Conservation (phyloP, 1,140 invertebrate species). For the Argopecten irradians region DNA sequence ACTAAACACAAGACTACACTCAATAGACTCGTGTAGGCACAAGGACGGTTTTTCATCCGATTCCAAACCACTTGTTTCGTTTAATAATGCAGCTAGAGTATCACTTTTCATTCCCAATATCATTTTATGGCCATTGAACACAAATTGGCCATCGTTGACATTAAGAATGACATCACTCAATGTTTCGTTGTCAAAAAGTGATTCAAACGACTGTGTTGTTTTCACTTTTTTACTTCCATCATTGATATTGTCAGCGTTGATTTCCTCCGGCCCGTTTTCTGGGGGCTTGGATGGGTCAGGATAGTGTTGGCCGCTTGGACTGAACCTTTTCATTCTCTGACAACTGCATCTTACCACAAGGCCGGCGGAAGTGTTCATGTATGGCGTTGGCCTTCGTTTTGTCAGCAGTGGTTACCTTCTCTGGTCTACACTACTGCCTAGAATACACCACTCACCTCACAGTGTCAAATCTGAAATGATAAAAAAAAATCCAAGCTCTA, state of each 20-base stretch:
- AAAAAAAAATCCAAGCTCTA: neutral
- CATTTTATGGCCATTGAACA: slow-evolving; percentile 72
- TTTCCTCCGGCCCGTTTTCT: slow-evolving; percentile 53
- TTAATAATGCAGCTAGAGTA: slow-evolving; percentile 65
- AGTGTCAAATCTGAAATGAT: neutral
- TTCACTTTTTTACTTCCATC: slow-evolving; percentile 69
- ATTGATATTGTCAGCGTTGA: slow-evolving; percentile 41
- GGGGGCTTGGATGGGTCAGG: slow-evolving; percentile 67
- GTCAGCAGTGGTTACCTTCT: neutral
- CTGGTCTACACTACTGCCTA: too few species aligned
- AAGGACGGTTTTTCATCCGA: slow-evolving; percentile 59
- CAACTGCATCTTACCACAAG: slow-evolving; percentile 39
- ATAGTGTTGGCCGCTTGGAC: slow-evolving; percentile 61
- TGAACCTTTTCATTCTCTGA: slow-evolving; percentile 62
- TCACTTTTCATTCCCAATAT: slow-evolving; percentile 72
- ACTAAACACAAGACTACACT: slow-evolving; percentile 70
- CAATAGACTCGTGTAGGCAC: slow-evolving; percentile 61
- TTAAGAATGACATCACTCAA: slow-evolving; percentile 69
- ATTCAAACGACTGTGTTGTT: slow-evolving; percentile 70
- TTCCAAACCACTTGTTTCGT: slow-evolving; percentile 49
- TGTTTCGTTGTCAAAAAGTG: slow-evolving; percentile 69
- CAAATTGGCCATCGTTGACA: slow-evolving; percentile 66
- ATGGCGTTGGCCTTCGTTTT: neutral
- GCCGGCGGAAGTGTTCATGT: neutral
- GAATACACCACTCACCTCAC: neutral